Evolutionary conservation across 1,140 invertebrate genomes (phyloP).

Genomic region (Paralvinella palmiformis): DNA sequence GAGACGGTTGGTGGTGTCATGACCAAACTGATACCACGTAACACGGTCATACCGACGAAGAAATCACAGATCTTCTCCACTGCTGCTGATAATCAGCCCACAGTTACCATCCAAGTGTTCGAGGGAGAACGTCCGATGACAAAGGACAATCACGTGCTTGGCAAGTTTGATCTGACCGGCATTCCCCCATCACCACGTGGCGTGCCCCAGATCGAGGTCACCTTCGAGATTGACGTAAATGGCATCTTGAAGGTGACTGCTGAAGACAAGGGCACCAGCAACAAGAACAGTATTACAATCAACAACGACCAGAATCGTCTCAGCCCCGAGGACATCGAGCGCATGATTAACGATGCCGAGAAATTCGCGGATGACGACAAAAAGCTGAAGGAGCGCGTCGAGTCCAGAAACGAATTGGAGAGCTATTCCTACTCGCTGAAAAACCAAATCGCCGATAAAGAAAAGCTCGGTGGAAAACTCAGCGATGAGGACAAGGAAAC

Average conservation of each 20-base stretch:
- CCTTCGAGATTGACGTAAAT: constrained; percentile 98
- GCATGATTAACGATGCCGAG: constrained; percentile 98
- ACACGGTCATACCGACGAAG: constrained; percentile 99
- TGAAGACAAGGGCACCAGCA: constrained; percentile 96
- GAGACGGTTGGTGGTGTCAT: constrained; percentile 99
- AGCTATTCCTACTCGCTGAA: constrained; percentile 97
- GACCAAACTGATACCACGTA: constrained; percentile 96
- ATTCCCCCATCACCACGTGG: constrained; percentile 96
- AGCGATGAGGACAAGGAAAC: constrained; percentile 88
- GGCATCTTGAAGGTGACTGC: constrained; percentile 78
- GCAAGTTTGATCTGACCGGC: constrained; percentile 97
- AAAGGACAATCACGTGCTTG: constrained; percentile 95
- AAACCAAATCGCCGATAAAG: constrained; percentile 95
- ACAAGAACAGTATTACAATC: constrained; percentile 97
- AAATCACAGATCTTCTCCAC: constrained; percentile 99
- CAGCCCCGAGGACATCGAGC: constrained; percentile 94
- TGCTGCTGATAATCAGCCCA: constrained; percentile 97
- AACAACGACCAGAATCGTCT: constrained; percentile 96
- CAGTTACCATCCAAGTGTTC: constrained; percentile 96
- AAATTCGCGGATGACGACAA: constrained; percentile 98
- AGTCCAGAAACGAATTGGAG: constrained; percentile 81
- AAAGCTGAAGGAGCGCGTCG: constrained; percentile 85
- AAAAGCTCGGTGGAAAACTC: constrained; percentile 91
- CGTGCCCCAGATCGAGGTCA: constrained; percentile 98
- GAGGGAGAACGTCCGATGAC: constrained; percentile 99